These are phyloP conservation scores for Pseudocheirus occidentalis DNA, from an alignment of 2,797 vertebrate genomes.

Conservation along the genomic window DNA sequence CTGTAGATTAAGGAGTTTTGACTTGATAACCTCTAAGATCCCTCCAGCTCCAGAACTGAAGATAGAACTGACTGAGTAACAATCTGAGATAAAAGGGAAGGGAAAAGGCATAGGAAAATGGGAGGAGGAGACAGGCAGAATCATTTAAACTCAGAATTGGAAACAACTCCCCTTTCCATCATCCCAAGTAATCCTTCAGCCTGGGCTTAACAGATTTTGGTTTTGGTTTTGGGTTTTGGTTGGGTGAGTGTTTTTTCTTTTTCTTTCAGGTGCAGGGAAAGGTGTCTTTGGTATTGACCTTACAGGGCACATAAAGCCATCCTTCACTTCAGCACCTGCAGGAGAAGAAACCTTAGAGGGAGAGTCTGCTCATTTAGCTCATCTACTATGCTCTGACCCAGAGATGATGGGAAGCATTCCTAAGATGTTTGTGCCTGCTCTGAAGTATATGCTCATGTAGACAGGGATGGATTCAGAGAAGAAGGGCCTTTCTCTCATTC, in stretches of 20 bases:
- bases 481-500: not conserved
- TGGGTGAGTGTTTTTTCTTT: too few species aligned
- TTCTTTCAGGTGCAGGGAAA: not conserved
- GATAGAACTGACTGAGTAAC: not conserved
- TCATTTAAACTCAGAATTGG: not conserved
- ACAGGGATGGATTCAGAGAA: not conserved
- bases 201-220: not conserved
- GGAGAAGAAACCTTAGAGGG: not conserved
- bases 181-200: not conserved
- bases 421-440: not conserved
- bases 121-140: not conserved
- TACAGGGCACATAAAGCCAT: not conserved
- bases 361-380: not conserved
- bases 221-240: too few species aligned
- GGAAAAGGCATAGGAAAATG: not conserved
- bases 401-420: not conserved
- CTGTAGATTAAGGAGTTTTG: not conserved
- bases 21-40: not conserved
- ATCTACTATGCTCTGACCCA: not conserved
- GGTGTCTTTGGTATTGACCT: not conserved
- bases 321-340: fast-evolving
- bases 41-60: not conserved
- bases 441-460: not conserved
- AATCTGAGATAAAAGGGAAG: not conserved
- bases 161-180: not conserved